These are phyloP conservation scores for Leucosticte australis DNA, from an alignment of 2,113 vertebrate genomes.

Conservation along the genomic window DNA sequence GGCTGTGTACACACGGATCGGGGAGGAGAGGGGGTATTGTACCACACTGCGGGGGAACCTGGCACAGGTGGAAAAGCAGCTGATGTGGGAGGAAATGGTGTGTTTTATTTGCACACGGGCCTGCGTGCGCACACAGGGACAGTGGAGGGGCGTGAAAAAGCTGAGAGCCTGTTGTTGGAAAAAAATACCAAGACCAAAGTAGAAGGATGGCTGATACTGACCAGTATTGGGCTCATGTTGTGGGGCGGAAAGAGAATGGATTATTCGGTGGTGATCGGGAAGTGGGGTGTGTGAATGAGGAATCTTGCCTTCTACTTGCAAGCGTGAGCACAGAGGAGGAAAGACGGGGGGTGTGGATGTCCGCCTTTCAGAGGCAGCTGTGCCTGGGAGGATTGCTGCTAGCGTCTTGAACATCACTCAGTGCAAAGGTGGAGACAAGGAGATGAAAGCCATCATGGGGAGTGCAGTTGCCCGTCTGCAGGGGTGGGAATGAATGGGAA, in stretches of 20 bases:
- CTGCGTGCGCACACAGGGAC: not conserved
- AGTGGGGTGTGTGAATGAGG: not conserved
- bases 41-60: not conserved
- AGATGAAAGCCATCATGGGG: not conserved
- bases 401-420: not conserved
- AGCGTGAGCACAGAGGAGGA: not conserved
- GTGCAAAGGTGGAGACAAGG: conserved; percentile 16
- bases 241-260: not conserved
- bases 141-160: not conserved
- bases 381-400: not conserved
- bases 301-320: not conserved
- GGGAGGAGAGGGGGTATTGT: not conserved
- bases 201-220: not conserved
- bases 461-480: not conserved
- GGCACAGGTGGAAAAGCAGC: not conserved
- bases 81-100: not conserved
- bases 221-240: not conserved
- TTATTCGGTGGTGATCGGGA: not conserved
- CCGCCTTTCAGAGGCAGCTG: not conserved
- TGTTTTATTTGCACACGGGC: not conserved
- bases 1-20: not conserved
- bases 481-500: not conserved
- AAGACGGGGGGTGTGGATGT: not conserved
- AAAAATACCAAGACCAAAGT: not conserved
- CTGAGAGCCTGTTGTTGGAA: not conserved